phyloP scores from a whole-genome alignment of 2,113 vertebrate genomes.

The Panurus biarmicus region DNA sequence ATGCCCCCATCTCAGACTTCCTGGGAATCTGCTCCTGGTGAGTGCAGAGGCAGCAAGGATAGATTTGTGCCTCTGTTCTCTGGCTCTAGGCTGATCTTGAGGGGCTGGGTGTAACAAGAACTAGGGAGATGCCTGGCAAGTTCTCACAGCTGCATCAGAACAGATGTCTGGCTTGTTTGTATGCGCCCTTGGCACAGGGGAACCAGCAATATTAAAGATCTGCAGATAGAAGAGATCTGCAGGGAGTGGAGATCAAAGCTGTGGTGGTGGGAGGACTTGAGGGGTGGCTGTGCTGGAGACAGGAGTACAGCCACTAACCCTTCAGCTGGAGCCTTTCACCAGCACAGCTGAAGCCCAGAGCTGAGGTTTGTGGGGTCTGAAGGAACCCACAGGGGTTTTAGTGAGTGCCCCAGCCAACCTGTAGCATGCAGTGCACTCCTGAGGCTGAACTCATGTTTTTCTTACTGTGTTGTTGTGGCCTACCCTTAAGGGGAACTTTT shows the following conservation, averaged over 20 bases:
- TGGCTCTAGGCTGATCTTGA: not conserved
- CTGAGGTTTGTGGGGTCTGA: not conserved
- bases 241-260: not conserved
- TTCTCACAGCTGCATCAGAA: not conserved
- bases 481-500: not conserved
- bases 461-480: too few species aligned
- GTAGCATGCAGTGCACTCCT: not conserved
- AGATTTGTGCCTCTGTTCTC: not conserved
- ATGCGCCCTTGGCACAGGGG: not conserved
- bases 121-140: not conserved
- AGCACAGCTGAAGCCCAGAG: not conserved
- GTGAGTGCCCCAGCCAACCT: not conserved
- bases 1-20: not conserved
- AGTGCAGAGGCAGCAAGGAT: not conserved
- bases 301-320: not conserved
- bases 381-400: not conserved
- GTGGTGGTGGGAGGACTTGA: not conserved
- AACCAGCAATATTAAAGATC: not conserved
- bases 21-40: not conserved
- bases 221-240: not conserved
- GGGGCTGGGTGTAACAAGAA: not conserved
- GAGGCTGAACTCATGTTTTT: fast-evolving
- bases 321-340: not conserved
- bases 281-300: not conserved
- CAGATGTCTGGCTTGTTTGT: not conserved